phyloP scores from a whole-genome alignment of 53 echinoderm and acorn worm species.

The Echinarachnius parma region DNA sequence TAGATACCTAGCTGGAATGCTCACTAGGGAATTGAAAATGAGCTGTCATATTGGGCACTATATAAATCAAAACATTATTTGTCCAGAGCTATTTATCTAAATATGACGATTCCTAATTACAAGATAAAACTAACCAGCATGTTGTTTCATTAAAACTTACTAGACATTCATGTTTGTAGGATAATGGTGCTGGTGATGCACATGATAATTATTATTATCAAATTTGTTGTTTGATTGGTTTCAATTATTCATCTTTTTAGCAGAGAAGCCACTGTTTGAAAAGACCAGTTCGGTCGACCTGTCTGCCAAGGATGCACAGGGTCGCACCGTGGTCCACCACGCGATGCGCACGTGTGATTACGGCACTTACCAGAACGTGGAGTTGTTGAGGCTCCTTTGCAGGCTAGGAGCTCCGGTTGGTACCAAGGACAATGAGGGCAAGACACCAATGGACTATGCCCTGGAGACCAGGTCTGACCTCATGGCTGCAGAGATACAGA shows the following conservation, averaged over 20 bases:
- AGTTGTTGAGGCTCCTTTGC: conserved; percentile 63
- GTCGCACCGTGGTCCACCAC: conserved; percentile 75
- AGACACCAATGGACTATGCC: conserved; percentile 77
- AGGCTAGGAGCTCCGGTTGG: conserved; percentile 59
- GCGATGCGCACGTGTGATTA: conserved; percentile 61
- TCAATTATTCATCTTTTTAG: not conserved
- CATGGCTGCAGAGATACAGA: conserved; percentile 67
- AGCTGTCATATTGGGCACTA: too few relatives aligned
- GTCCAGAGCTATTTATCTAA: too few relatives aligned
- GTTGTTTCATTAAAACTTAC: too few relatives aligned
- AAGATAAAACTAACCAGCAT: too few relatives aligned
- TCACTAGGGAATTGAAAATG: too few relatives aligned
- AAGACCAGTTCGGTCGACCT: conserved; percentile 39
- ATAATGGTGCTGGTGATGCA: too few relatives aligned
- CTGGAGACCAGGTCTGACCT: conserved; percentile 52
- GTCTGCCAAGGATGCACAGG: conserved; percentile 56
- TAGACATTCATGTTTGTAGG: too few relatives aligned
- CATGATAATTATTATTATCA: too few relatives aligned
- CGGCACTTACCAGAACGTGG: conserved; percentile 80
- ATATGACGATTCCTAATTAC: too few relatives aligned
- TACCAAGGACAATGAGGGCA: conserved; percentile 59
- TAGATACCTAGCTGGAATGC: too few relatives aligned
- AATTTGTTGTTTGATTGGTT: too few relatives aligned
- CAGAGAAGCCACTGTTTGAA: not conserved
- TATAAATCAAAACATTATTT: too few relatives aligned